Percentiles rank a stretch among this genome's conserved stretches.
These are phyloP conservation scores for Gambusia affinis DNA, from an alignment of 2,113 vertebrate genomes.

Conservation along the genomic window DNA sequence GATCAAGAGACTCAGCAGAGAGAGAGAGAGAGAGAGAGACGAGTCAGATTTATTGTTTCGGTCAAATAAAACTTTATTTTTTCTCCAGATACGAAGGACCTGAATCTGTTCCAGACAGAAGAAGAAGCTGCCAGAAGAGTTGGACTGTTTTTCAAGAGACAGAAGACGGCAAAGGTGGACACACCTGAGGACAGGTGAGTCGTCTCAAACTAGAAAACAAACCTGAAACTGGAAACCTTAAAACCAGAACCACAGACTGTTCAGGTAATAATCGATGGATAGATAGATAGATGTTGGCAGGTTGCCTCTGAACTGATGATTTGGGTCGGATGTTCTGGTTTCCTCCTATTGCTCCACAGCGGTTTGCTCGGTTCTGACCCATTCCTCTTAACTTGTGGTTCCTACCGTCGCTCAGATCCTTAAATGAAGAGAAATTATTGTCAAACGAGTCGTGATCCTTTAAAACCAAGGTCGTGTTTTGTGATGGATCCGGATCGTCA, in stretches of 20 bases:
- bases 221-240: too few species aligned
- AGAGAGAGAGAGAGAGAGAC: background rate
- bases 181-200: slow-evolving; percentile 23
- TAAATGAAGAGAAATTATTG: too few species aligned
- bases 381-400: background rate
- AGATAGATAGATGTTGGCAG: background rate
- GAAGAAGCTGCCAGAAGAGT: background rate
- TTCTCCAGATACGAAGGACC: background rate
- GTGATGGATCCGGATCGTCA: too few species aligned
- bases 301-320: too few species aligned
- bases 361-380: too few species aligned
- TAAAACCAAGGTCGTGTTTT: too few species aligned
- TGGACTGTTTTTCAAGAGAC: background rate
- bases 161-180: background rate
- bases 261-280: too few species aligned
- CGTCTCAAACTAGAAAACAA: background rate
- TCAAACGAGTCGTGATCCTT: too few species aligned
- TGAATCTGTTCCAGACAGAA: background rate
- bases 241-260: too few species aligned
- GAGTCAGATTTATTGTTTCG: slow-evolving; percentile 1
- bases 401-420: too few species aligned
- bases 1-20: slow-evolving; percentile 8
- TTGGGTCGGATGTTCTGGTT: too few species aligned
- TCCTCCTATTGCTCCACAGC: too few species aligned
- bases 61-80: background rate